Evolutionary conservation across 2,888 invertebrate genomes (phyloP).

Genomic region (Melanostoma scalare): DNA sequence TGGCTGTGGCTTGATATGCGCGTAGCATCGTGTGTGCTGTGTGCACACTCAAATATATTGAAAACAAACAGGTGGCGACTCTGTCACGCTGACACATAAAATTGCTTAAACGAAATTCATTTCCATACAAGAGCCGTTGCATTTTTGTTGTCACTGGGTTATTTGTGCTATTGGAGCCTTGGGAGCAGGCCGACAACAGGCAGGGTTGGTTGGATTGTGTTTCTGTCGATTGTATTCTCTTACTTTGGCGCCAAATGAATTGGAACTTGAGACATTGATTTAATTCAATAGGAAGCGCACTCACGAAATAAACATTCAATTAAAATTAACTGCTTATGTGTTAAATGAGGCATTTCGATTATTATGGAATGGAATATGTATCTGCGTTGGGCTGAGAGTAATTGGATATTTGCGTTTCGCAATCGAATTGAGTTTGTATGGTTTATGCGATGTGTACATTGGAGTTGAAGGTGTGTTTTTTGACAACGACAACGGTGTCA

Average conservation of each 20-base stretch:
- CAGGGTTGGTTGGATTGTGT: slow-evolving; percentile 9
- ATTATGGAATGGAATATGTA: slow-evolving; percentile 2
- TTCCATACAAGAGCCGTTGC: slow-evolving; percentile 30
- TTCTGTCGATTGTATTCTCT: background rate
- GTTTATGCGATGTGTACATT: too few relatives aligned
- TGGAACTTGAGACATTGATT: slow-evolving; percentile 68
- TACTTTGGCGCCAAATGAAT: slow-evolving; percentile 62
- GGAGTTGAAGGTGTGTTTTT: too few relatives aligned
- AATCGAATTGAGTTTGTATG: slow-evolving; percentile 15
- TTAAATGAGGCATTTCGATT: slow-evolving; percentile 54
- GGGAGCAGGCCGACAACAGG: slow-evolving; percentile 3
- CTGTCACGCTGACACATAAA: slow-evolving; percentile 48
- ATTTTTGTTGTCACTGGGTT: background rate
- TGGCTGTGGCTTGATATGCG: background rate
- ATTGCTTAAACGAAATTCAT: slow-evolving; percentile 58
- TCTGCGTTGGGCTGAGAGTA: background rate
- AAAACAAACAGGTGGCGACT: slow-evolving; percentile 45
- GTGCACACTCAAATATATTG: background rate
- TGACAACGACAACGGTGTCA: too few relatives aligned
- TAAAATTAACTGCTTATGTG: slow-evolving; percentile 43
- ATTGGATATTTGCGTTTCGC: slow-evolving; percentile 42
- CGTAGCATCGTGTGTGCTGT: too few relatives aligned
- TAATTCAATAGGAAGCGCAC: slow-evolving; percentile 40
- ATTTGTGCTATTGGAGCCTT: slow-evolving; percentile 8
- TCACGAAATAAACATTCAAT: slow-evolving; percentile 61